Evolutionary conservation across 92 coral and sea anemone species (phyloP).

Genomic region (Nematostella vectensis): DNA sequence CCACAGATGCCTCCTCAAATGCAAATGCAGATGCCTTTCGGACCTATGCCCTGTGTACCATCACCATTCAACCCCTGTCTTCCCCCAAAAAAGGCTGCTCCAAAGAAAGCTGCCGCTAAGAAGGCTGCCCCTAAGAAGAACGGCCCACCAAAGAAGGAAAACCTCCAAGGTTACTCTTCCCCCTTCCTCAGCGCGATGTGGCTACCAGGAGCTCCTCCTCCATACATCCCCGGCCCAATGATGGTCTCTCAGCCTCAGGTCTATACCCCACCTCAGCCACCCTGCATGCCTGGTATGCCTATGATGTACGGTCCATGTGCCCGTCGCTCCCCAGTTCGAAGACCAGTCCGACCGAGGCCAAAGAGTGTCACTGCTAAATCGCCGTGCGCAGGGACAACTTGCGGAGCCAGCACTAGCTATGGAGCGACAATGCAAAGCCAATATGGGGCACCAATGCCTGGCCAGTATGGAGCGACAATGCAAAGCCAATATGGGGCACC

Average conservation of each 20-base stretch:
- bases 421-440: neutral
- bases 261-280: too few relatives aligned
- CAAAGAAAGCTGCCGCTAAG: neutral
- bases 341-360: too few relatives aligned
- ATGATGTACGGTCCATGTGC: neutral
- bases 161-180: conserved; percentile 3
- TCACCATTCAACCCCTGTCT: neutral
- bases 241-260: too few relatives aligned
- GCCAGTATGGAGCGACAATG: neutral
- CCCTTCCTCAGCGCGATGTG: conserved; percentile 30
- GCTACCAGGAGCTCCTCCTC: conserved; percentile 53
- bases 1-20: conserved; percentile 8
- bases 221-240: conserved; percentile 27
- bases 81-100: neutral
- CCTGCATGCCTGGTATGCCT: too few relatives aligned
- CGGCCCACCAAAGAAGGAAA: neutral
- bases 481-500: conserved; percentile 4
- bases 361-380: neutral
- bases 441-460: neutral
- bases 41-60: neutral
- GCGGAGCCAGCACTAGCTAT: neutral
- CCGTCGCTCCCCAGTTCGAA: neutral
- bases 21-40: conserved; percentile 6
- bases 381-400: neutral
- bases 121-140: too few relatives aligned